These are phyloP conservation scores for Staurois parvus DNA, from an alignment of 2,797 vertebrate genomes.

Conservation along the genomic window DNA sequence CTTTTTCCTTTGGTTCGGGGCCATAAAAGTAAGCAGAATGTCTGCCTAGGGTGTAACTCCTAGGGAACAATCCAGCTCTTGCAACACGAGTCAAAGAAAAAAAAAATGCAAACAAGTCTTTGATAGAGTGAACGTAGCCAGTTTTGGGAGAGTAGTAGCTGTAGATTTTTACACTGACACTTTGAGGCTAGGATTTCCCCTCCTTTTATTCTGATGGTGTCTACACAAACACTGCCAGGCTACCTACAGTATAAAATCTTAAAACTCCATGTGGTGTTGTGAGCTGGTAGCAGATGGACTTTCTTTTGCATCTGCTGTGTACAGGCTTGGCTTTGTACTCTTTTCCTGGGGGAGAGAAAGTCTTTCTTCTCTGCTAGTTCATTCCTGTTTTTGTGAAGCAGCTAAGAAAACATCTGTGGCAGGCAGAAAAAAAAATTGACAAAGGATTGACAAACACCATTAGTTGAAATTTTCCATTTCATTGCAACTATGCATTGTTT, in stretches of 20 bases:
- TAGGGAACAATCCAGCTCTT: conserved; percentile 79
- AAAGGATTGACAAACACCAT: conserved; percentile 96
- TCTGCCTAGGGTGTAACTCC: conserved; percentile 79
- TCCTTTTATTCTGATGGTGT: conserved; percentile 81
- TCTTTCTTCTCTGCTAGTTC: conserved; percentile 98
- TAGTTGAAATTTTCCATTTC: conserved; percentile 92
- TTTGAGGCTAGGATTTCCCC: conserved; percentile 78
- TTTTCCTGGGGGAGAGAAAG: conserved; percentile 94
- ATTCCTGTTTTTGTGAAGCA: conserved; percentile 99
- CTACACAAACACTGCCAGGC: conserved; percentile 81
- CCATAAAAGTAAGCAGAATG: conserved; percentile 82
- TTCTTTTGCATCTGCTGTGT: conserved; percentile 97
- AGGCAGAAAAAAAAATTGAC: conserved; percentile 93
- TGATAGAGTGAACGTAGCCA: conserved; percentile 72
- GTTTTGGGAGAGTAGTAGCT: conserved; percentile 69
- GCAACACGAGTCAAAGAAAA: conserved; percentile 62
- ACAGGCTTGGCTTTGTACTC: conserved; percentile 98
- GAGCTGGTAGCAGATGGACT: conserved; percentile 99
- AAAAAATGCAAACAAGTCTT: conserved; percentile 75
- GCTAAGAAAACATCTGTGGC: conserved; percentile 99
- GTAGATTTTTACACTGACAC: conserved; percentile 75
- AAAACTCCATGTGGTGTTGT: conserved; percentile 92
- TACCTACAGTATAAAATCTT: conserved; percentile 89
- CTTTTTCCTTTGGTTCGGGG: conserved; percentile 79
- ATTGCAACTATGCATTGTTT: conserved; percentile 94